A percentile compares a stretch with the other conserved stretches of the same genome.
Conservation (phyloP, 2,888 invertebrate genomes). For the Epistrophella euchroma region DNA sequence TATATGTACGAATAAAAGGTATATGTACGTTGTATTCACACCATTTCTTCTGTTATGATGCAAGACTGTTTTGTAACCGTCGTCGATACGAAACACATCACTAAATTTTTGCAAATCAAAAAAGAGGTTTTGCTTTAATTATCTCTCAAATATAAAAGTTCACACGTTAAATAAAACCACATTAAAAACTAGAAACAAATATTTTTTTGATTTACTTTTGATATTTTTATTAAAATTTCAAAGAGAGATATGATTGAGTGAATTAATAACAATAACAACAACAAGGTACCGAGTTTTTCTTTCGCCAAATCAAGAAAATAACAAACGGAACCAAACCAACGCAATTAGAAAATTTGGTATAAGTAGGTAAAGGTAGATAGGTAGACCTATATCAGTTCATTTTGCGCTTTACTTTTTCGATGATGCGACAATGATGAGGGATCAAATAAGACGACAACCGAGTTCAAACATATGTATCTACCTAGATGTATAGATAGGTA, state of each 20-base stretch:
- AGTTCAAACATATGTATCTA: slow-evolving; percentile 42
- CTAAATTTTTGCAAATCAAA: slow-evolving; percentile 26
- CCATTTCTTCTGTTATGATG: slow-evolving; percentile 67
- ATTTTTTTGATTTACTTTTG: not conserved
- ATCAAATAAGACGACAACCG: slow-evolving; percentile 64
- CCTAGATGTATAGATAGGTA: not conserved
- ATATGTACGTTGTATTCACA: slow-evolving; percentile 54
- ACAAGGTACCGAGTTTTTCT: slow-evolving; percentile 18
- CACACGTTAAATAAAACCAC: slow-evolving; percentile 5
- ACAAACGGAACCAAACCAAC: slow-evolving; percentile 19
- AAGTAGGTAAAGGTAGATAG: not conserved
- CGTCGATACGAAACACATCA: slow-evolving; percentile 58
- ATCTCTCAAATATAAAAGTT: slow-evolving; percentile 20
- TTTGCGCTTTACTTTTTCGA: slow-evolving; percentile 68
- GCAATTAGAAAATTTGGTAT: not conserved
- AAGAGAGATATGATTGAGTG: slow-evolving; percentile 22
- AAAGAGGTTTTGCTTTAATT: not conserved
- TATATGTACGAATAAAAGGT: slow-evolving; percentile 17
- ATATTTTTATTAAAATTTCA: slow-evolving; percentile 21
- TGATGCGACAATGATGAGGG: slow-evolving; percentile 55
- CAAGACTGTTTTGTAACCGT: slow-evolving; percentile 67
- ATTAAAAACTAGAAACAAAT: slow-evolving; percentile 15
- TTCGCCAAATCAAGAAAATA: not conserved
- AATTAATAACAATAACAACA: slow-evolving; percentile 8
- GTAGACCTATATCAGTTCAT: slow-evolving; percentile 47